phyloP scores from a whole-genome alignment of 2,113 vertebrate genomes.

The Emydura subglobosa region DNA sequence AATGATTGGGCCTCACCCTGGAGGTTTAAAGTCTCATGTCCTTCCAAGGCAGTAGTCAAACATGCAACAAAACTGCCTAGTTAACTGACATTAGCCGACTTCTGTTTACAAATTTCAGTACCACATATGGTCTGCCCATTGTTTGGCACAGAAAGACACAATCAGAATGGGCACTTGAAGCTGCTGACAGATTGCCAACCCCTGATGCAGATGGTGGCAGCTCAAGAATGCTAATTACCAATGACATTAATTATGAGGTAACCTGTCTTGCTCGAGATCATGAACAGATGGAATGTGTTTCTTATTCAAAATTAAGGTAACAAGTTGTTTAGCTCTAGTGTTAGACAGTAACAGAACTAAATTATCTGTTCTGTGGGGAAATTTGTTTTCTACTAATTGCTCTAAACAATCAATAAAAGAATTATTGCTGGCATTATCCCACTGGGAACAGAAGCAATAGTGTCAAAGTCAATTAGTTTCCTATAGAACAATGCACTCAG shows the following conservation, averaged over 20 bases:
- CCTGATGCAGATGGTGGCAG: constrained; percentile 23
- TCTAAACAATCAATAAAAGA: constrained; percentile 66
- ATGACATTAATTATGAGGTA: constrained; percentile 72
- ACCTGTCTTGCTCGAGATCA: constrained; percentile 55
- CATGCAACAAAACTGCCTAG: constrained; percentile 29
- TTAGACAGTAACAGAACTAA: constrained; percentile 39
- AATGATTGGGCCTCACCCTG: constrained; percentile 47
- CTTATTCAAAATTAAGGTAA: constrained; percentile 53
- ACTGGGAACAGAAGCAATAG: constrained; percentile 53
- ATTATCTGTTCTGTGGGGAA: constrained; percentile 64
- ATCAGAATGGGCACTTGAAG: constrained; percentile 37
- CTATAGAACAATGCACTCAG: constrained; percentile 34
- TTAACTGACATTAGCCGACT: constrained; percentile 40
- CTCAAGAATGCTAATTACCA: constrained; percentile 48
- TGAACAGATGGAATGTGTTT: constrained; percentile 68
- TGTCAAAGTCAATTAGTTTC: constrained; percentile 77
- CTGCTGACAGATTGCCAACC: constrained; percentile 48
- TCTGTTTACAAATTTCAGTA: constrained; percentile 44
- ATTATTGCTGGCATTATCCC: constrained; percentile 57
- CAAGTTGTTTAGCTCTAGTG: constrained; percentile 65
- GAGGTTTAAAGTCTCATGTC: constrained; percentile 66
- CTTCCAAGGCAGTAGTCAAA: constrained; percentile 37
- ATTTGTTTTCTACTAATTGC: constrained; percentile 73
- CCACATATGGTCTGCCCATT: neutral
- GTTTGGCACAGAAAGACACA: constrained; percentile 35